These are phyloP conservation scores for Anaspis maculata DNA, from an alignment of 2,888 invertebrate genomes.

Conservation along the genomic window DNA sequence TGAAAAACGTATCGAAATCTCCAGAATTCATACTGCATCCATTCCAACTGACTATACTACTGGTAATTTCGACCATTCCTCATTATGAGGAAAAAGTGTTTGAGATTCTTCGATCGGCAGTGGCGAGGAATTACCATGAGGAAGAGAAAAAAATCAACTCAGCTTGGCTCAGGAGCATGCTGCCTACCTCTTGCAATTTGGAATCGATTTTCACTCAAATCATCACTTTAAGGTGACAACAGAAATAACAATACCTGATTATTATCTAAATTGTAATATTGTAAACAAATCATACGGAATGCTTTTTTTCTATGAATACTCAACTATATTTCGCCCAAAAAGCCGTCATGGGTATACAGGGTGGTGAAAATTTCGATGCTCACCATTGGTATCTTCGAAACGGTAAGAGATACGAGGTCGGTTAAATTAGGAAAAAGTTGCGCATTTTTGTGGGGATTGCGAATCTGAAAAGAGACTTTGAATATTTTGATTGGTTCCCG, in stretches of 20 bases:
- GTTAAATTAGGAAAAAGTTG: no score
- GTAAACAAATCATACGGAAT: neutral
- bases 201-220: constrained; percentile 42
- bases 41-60: constrained; percentile 53
- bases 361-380: no score
- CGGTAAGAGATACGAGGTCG: no score
- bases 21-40: constrained; percentile 55
- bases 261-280: constrained; percentile 1
- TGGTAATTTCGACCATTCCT: constrained; percentile 44
- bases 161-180: constrained; percentile 50
- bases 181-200: constrained; percentile 34
- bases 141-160: constrained; percentile 32
- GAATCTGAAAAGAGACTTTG: no score
- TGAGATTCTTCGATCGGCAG: constrained; percentile 36
- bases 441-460: no score
- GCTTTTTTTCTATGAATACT: no score
- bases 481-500: no score
- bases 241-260: no score
- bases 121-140: constrained; percentile 33
- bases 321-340: no score
- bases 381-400: no score
- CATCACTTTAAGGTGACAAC: constrained; percentile 45
- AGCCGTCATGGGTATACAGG: no score
- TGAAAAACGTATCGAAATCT: constrained; percentile 46
- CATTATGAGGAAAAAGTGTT: constrained; percentile 42